phyloP scores from a whole-genome alignment of 2,797 vertebrate genomes.

The Scleropages formosus region DNA sequence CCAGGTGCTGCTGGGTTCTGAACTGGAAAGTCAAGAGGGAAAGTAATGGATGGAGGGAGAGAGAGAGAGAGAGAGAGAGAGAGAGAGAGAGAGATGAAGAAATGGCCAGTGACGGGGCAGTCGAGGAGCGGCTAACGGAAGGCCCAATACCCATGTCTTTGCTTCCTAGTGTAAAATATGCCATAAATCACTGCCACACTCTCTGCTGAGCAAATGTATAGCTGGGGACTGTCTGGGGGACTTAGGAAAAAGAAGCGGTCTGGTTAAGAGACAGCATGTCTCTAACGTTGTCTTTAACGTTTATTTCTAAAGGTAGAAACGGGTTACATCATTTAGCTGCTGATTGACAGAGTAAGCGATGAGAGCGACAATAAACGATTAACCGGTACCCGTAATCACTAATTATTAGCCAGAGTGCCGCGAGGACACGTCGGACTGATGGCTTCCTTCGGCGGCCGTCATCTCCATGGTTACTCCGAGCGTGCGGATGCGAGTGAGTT shows the following conservation, averaged over 20 bases:
- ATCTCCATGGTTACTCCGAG: neutral
- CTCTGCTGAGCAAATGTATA: neutral
- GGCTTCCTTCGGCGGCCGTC: neutral
- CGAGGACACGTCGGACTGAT: neutral
- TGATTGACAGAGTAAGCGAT: neutral
- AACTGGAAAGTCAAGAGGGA: slow-evolving; percentile 45
- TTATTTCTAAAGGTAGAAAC: neutral
- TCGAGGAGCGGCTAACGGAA: slow-evolving; percentile 10
- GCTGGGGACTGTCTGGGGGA: no score
- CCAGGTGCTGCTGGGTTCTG: slow-evolving; percentile 89
- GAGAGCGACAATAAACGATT: neutral
- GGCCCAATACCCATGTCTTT: slow-evolving; percentile 7
- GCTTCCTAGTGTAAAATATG: neutral
- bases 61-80: slow-evolving; percentile 33
- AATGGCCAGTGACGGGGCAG: slow-evolving; percentile 14
- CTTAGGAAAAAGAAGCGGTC: no score
- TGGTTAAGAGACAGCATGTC: neutral
- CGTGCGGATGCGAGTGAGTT: neutral
- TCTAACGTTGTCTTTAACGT: neutral
- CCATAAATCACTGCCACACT: neutral
- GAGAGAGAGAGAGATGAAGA: slow-evolving; percentile 16
- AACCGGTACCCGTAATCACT: no score
- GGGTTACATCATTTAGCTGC: neutral
- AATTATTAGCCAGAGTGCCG: neutral
- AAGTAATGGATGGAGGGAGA: slow-evolving; percentile 11